These are phyloP conservation scores for Pipistrellus pygmaeus DNA, from an alignment of 2,797 vertebrate genomes.

Conservation along the genomic window DNA sequence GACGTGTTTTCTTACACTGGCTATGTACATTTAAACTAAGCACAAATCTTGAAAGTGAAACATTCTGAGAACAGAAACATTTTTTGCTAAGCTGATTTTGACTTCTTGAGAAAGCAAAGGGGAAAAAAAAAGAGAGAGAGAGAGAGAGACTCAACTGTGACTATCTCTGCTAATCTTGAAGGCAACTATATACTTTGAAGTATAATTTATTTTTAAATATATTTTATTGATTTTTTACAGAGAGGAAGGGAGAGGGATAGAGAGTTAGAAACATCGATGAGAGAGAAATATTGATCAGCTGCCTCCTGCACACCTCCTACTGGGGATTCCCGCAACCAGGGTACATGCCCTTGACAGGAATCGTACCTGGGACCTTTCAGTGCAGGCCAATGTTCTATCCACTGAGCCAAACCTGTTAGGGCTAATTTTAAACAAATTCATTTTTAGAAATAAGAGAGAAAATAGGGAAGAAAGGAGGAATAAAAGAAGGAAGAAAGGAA, in stretches of 20 bases:
- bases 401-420: no score
- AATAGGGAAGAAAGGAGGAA: background rate
- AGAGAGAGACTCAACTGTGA: background rate
- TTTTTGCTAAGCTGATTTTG: slow-evolving; percentile 48
- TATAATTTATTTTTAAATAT: slow-evolving; percentile 43
- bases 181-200: background rate
- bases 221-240: no score
- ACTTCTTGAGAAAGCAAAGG: slow-evolving; percentile 49
- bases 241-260: no score
- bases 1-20: slow-evolving; percentile 50
- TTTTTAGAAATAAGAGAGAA: background rate
- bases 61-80: background rate
- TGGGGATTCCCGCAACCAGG: no score
- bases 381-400: no score
- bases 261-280: no score
- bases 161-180: slow-evolving; percentile 19
- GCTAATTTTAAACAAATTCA: slow-evolving; percentile 15
- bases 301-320: no score
- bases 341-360: no score
- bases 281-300: no score
- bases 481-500: background rate
- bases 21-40: slow-evolving; percentile 11
- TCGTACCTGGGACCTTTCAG: no score
- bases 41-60: slow-evolving; percentile 63
- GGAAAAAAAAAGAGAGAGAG: accelerated